Evolutionary conservation across 37 sponge, comb jelly and placozoan species (phyloP), one percentile per base, ranked within the genome.

Genomic region (Trichoplax adhaerens): DNA sequence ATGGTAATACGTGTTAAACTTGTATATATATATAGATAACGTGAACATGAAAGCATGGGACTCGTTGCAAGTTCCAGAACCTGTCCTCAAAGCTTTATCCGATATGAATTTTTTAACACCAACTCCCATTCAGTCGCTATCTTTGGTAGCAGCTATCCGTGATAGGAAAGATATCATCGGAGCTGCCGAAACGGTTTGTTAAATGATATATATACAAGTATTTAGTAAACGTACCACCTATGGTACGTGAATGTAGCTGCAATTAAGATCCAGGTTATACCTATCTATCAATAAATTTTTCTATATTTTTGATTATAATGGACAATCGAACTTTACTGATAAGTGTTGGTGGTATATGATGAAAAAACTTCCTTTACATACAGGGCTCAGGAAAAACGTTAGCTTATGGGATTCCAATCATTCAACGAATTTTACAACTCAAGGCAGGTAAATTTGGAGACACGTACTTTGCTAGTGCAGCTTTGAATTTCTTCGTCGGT

Each of bases 101-200:
- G 85, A 86, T 5, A 71, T 80, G 12, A 77, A 77, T 3, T 92
- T 97, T 76, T 64, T 64, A 4, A 47, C 52, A 10, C 99, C 99
- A 1, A 97, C 99, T 10, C 83, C 81, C 50, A 88, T 97, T 3
- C 99, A 97, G 67, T 57, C 10, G 48, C 54, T 72, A 56, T 86
- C 85, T 63, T 84, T 97, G 49, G 87, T 93, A 12, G 58, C 81
- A 46, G 91, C 85, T 5, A 70, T 86, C 3, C 53, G 57, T 1
- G 70, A 73, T 58, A 62, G 72, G 8, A 58, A 74, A 59, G 90
- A 96, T 65, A 77, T 97, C 50, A 81, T 97, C 2, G 99, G 99
- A 72, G 99, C 99, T 57, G 94, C 99, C 52, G 99, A 97, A 62
- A 97, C 99, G 5, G 91, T 90, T 55, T 70, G 83, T 73, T 6